phyloP scores from a whole-genome alignment of 2,888 invertebrate species.

The Netelia virgata region DNA sequence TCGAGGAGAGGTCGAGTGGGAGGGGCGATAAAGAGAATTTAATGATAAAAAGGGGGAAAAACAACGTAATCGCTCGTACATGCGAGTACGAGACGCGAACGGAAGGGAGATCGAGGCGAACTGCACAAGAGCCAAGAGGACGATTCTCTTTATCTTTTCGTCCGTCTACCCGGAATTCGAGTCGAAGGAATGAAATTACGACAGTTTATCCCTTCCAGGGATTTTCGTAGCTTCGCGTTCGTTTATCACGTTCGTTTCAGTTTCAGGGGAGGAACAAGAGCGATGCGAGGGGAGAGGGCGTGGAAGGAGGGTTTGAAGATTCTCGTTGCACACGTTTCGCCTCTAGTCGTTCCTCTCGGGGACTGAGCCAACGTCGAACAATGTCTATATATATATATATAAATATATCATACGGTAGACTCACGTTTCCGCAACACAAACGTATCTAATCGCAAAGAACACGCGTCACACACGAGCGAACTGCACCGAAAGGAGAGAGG shows the following conservation, averaged over 20 bases:
- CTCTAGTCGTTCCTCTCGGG: slow-evolving; percentile 16
- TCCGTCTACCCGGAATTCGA: slow-evolving; percentile 49
- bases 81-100: background rate
- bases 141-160: slow-evolving; percentile 1
- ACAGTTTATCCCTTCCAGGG: slow-evolving; percentile 64
- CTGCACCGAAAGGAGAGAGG: slow-evolving; percentile 5
- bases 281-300: background rate
- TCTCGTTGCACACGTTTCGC: slow-evolving; percentile 51
- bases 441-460: slow-evolving; percentile 67
- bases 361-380: slow-evolving; percentile 34
- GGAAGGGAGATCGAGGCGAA: background rate
- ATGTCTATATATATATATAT: slow-evolving; percentile 30
- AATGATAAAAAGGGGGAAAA: background rate
- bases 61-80: slow-evolving; percentile 1
- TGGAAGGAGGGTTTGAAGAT: slow-evolving; percentile 52
- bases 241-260: slow-evolving; percentile 73
- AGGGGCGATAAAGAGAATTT: slow-evolving; percentile 19
- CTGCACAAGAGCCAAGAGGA: background rate
- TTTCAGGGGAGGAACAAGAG: slow-evolving; percentile 41
- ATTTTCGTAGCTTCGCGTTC: slow-evolving; percentile 43
- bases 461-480: slow-evolving; percentile 46
- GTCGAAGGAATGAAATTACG: slow-evolving; percentile 73
- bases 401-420: slow-evolving; percentile 21
- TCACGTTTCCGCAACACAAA: slow-evolving; percentile 62
- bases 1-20: background rate